Conservation (phyloP, 1,140 invertebrate species). For the Paraescarpia echinospica region DNA sequence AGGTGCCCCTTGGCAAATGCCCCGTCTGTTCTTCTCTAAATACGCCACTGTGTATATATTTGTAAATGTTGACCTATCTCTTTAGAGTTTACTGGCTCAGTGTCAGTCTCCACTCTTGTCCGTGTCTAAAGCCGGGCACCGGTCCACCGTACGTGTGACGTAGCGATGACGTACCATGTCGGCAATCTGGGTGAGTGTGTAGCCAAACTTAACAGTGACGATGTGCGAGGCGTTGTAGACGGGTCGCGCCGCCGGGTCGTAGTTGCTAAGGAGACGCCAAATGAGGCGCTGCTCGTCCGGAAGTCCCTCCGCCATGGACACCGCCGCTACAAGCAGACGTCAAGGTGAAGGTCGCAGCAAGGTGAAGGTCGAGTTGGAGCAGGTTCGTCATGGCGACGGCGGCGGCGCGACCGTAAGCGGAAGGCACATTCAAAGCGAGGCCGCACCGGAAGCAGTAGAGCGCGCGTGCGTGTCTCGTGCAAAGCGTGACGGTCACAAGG, state of each 20-base stretch:
- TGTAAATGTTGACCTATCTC: not conserved
- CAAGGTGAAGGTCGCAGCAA: not conserved
- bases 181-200: constrained; percentile 98
- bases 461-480: not conserved
- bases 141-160: not conserved
- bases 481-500: not conserved
- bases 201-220: constrained; percentile 93
- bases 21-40: no score
- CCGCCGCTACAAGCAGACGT: not conserved
- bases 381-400: constrained; percentile 1
- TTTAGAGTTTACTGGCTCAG: not conserved
- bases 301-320: constrained; percentile 12
- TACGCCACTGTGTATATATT: not conserved
- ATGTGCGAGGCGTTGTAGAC: constrained; percentile 96
- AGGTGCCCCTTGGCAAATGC: no score
- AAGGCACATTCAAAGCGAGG: not conserved
- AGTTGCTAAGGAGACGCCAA: constrained; percentile 87
- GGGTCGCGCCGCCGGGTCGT: constrained; percentile 95
- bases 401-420: not conserved
- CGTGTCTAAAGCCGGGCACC: not conserved
- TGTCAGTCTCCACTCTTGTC: not conserved
- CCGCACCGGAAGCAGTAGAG: not conserved
- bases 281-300: constrained; percentile 92
- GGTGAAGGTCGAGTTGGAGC: not conserved
- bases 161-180: constrained; percentile 84